Percentiles rank a stretch among this genome's conserved stretches.
Conservation (phyloP, 2,888 invertebrate genomes). For the Polyploca ridens region DNA sequence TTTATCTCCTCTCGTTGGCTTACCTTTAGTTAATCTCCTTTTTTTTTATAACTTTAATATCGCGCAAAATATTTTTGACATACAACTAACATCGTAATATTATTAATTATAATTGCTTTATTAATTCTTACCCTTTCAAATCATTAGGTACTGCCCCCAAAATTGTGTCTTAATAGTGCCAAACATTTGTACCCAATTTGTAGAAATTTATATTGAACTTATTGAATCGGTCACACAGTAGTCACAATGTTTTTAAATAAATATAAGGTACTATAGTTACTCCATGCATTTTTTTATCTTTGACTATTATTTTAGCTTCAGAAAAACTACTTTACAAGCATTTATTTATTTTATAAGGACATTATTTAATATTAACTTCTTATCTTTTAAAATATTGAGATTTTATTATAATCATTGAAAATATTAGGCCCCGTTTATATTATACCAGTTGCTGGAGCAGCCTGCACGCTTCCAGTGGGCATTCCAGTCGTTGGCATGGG, state of each 20-base stretch:
- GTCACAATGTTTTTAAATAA: constrained; percentile 18
- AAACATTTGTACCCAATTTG: constrained; percentile 56
- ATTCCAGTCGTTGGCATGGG: too few relatives aligned
- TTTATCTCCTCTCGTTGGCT: too few relatives aligned
- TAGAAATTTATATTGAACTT: constrained; percentile 41
- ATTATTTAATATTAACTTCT: constrained; percentile 7
- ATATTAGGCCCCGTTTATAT: not conserved
- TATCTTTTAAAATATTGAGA: not conserved
- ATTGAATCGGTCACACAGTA: constrained; percentile 24
- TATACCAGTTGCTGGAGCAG: not conserved
- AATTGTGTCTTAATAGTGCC: constrained; percentile 73
- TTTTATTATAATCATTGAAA: not conserved
- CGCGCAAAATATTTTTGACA: not conserved
- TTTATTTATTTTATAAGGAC: constrained; percentile 12
- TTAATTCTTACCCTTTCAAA: not conserved
- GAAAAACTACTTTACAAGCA: constrained; percentile 11
- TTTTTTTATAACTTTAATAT: not conserved
- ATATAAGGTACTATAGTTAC: constrained; percentile 15
- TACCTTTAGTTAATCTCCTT: not conserved
- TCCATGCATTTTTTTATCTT: constrained; percentile 19
- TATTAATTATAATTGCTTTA: not conserved
- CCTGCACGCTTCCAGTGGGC: not conserved
- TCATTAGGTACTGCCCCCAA: constrained; percentile 19
- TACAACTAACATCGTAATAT: not conserved
- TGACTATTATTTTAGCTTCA: constrained; percentile 13